These are phyloP conservation scores for Venustoraphidia nigricollis DNA, from an alignment of 2,888 invertebrate genomes.

Conservation along the genomic window DNA sequence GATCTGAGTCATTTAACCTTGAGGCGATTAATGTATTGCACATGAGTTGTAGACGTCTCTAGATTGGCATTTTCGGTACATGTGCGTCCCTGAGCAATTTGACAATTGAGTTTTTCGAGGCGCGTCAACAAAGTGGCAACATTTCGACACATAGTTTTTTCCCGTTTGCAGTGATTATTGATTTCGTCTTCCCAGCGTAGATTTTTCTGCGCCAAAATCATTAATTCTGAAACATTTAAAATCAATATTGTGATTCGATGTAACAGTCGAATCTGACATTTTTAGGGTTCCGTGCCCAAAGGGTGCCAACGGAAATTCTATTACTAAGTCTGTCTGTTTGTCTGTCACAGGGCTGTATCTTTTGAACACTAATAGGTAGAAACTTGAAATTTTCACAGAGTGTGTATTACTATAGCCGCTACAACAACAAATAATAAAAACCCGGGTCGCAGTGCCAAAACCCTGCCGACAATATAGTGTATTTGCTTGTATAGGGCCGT, in stretches of 20 bases:
- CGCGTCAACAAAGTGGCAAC: conserved; percentile 45
- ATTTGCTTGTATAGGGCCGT: too few relatives aligned
- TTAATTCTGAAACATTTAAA: conserved; percentile 24
- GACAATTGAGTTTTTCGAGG: conserved; percentile 36
- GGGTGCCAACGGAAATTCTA: too few relatives aligned
- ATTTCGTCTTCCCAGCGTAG: conserved; percentile 50
- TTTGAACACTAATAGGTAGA: too few relatives aligned
- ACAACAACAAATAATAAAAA: too few relatives aligned
- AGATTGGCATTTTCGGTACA: conserved; percentile 1
- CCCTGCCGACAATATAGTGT: too few relatives aligned
- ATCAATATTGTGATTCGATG: neutral
- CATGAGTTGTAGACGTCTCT: neutral
- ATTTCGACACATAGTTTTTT: conserved; percentile 37
- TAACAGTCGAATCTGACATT: too few relatives aligned
- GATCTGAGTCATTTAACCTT: neutral
- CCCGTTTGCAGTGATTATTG: conserved; percentile 37
- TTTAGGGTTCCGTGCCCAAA: too few relatives aligned
- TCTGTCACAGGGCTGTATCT: too few relatives aligned
- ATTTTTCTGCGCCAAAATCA: conserved; percentile 59
- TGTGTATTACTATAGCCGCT: too few relatives aligned
- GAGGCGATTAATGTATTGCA: neutral
- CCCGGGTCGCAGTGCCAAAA: too few relatives aligned
- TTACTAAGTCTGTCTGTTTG: too few relatives aligned
- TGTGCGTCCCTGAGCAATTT: conserved; percentile 1
- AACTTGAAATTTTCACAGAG: too few relatives aligned